Base-by-base conservation (phyloP, 2,888 invertebrate species). In the Andricus quercusramuli region DNA sequence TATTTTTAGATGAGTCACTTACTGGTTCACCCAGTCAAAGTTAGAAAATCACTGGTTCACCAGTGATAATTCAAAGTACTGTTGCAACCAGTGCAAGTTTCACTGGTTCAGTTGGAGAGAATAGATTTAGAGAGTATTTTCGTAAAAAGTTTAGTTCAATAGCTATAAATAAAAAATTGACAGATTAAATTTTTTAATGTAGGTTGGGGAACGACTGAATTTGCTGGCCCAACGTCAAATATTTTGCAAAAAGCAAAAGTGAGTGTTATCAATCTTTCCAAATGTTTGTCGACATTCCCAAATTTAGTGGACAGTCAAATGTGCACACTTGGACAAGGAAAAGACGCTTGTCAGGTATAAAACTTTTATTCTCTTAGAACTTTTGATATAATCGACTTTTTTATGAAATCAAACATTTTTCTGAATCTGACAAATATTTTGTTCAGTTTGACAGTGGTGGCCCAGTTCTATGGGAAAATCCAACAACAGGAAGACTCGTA, bases 141-240 rank as follows among this genome's bases (percentile, higher is more conserved):
- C 44, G 13, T 15, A 44, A 44, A 44, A 44, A 44, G 15, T 15
- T 44, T 44, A 44, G 44, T 4, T 44, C 44, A 44, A 44, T 15
- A 15, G 15, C 44, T 3, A 13, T 44, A 44, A 15, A 15, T 44
- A 13, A 37, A 22, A 41, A 20, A 11, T 62, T 67, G 8, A 89
- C 91, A 1, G n/a, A 65, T n/a, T 59, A 47, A 3, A 20, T 13
- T 67, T 22, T 37, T 11, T 6, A 37, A 86, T 89, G 59, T 83
- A 96, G 96, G 96, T 74, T 96, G 96, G 95, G 96, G 96, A 17
- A 93, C 94, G 0, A 77, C 88, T 0, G 93, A 90, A 22, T 91
- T 93, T 76, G 94, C 94, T 0, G 95, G 94, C 0, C 92, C 93
- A 0, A 89, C 85, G 20, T 94, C 96, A 0, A 87, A 93, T 0